phyloP scores from a whole-genome alignment of 2,888 invertebrate species.

The Griposia aprilina region DNA sequence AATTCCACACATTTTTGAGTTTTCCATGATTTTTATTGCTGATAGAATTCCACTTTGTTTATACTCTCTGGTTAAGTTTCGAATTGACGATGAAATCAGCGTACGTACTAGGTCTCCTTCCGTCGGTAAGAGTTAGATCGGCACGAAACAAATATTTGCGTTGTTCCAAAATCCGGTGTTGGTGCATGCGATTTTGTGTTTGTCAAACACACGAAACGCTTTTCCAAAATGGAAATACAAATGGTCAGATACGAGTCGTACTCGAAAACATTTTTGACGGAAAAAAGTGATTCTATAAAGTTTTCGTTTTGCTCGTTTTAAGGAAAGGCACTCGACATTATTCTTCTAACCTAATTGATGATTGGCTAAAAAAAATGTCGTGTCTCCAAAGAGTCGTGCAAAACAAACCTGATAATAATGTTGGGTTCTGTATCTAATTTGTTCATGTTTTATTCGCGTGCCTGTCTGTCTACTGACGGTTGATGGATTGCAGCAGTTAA shows the following conservation, averaged over 20 bases:
- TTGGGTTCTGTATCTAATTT: slow-evolving; percentile 57
- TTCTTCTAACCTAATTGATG: slow-evolving; percentile 22
- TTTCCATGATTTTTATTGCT: not conserved
- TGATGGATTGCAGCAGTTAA: slow-evolving; percentile 61
- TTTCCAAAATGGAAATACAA: not conserved
- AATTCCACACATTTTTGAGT: not conserved
- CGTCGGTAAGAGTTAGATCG: not conserved
- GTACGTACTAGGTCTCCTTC: not conserved
- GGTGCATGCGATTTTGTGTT: slow-evolving; percentile 17
- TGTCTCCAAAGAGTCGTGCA: slow-evolving; percentile 23
- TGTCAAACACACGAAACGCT: slow-evolving; percentile 11
- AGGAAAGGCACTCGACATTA: not conserved
- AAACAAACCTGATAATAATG: slow-evolving; percentile 37
- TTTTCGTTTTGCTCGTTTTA: not conserved
- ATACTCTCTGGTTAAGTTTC: not conserved
- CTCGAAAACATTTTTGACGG: not conserved
- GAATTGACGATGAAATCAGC: not conserved
- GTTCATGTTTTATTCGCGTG: slow-evolving; percentile 66
- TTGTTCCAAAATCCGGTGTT: slow-evolving; percentile 7
- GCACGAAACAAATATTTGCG: slow-evolving; percentile 21
- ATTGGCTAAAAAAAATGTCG: slow-evolving; percentile 21
- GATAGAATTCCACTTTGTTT: not conserved
- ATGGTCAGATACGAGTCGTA: not conserved
- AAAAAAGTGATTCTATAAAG: not conserved
- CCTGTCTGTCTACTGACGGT: slow-evolving; percentile 53